phyloP scores from a whole-genome alignment of 2,797 vertebrate species.

The Mormyrus hasselquistii region DNA sequence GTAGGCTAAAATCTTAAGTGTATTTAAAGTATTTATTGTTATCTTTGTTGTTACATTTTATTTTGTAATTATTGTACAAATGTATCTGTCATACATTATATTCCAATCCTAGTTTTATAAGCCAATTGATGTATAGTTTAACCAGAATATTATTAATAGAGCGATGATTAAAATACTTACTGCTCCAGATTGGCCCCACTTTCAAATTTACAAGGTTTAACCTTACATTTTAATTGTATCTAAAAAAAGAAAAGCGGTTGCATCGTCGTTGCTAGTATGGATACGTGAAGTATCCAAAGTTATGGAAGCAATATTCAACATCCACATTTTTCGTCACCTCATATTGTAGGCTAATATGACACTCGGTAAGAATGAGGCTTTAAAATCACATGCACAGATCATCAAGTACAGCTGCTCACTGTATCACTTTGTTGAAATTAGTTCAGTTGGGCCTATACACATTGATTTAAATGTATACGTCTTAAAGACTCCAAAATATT shows the following conservation, averaged over 20 bases:
- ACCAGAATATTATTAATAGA: not conserved
- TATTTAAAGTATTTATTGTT: not conserved
- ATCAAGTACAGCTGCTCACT: not conserved
- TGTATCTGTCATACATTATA: not conserved
- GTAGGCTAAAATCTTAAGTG: slow-evolving; percentile 18
- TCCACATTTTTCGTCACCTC: not conserved
- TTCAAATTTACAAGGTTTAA: not conserved
- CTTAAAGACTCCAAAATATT: not conserved
- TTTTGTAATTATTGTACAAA: not conserved
- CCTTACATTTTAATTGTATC: not conserved
- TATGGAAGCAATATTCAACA: not conserved
- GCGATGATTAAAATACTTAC: not conserved
- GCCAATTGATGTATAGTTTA: not conserved
- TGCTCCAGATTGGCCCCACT: not conserved
- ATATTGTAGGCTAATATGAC: not conserved
- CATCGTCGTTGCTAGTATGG: not conserved
- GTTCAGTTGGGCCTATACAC: not conserved
- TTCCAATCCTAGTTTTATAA: not conserved
- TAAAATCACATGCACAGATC: not conserved
- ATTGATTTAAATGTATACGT: not conserved
- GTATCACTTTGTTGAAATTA: not conserved
- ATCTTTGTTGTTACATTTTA: not conserved
- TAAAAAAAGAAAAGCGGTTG: not conserved
- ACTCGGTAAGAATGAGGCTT: not conserved
- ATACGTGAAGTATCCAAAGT: not conserved